Evolutionary conservation across 1,140 invertebrate genomes (phyloP), one percentile per base, ranked within the genome.

Genomic region (Sarcophaga bullata): DNA sequence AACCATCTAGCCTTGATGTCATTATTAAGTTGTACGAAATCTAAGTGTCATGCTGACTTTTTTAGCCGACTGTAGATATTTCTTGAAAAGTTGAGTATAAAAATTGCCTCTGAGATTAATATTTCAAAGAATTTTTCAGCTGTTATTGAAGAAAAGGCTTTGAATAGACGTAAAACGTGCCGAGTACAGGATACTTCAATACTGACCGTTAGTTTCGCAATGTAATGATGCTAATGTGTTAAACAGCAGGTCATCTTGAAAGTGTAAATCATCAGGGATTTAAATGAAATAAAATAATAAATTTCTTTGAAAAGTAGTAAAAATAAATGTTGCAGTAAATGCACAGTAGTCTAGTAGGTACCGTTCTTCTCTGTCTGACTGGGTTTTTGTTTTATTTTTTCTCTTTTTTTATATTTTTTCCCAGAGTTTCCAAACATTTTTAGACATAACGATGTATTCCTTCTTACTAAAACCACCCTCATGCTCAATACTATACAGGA

Each of bases 191-290:
- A 72, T 72, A 19, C 62, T 25, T 72, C 4, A 37, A 37, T 62
- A 15, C 6, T 68, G 62, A 58, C 62, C 62, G 62, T 68, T 68
- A 68, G 6, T 19, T 78, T 49, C 46, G 15, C 6, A 46, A 73
- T 19, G 48, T 19, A 8, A 50, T 49, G 75, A 48, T 78, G 75
- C 19, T 78, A 78, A 78, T 78, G 10, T 78, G 75, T 19, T 50
- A 78, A 50, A 78, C 75, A 78, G 75, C 75, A 78, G 75, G 75
- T 78, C 75, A 78, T 25, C 75, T 50, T 78, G 62, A 19, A 11
- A 72, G 8, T 17, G 62, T 19, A 9, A 72, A 72, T 9, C 37
- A 11, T 0, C 62, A 25, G 62, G 7, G n/a, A n/a, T n/a, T n/a
- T n/a, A n/a, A n/a, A n/a, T n/a, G n/a, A n/a, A n/a, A n/a, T n/a